Percentiles rank a stretch among this genome's conserved stretches.
Conservation (phyloP, 1,140 invertebrate species). For the Drepana arcuata region DNA sequence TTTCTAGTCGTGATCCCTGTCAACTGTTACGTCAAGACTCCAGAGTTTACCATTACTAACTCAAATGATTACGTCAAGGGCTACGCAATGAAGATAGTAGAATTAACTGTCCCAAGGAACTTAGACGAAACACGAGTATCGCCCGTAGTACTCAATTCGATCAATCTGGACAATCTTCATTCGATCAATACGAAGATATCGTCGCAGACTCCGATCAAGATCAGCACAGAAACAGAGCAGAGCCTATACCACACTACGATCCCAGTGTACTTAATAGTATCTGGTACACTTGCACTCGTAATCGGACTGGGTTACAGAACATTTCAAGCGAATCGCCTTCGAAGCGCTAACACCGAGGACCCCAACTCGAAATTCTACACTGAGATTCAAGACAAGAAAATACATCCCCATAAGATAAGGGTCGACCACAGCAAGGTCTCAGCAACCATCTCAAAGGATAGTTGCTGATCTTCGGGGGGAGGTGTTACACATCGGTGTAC, state of each 20-base stretch:
- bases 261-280: slow-evolving; percentile 1
- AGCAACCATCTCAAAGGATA: too few species aligned
- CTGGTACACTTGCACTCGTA: slow-evolving; percentile 1
- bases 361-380: too few species aligned
- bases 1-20: neutral
- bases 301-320: neutral
- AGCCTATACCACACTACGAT: slow-evolving; percentile 3
- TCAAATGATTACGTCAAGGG: neutral
- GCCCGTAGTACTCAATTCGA: neutral
- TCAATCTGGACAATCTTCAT: slow-evolving; percentile 1
- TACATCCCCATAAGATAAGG: too few species aligned
- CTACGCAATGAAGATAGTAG: neutral
- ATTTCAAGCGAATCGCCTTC: too few species aligned
- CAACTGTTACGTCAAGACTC: neutral
- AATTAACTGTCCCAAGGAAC: neutral
- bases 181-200: slow-evolving; percentile 1
- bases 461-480: too few species aligned
- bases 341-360: too few species aligned
- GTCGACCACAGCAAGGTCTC: too few species aligned
- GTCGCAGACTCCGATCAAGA: neutral
- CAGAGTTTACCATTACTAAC: slow-evolving; percentile 1
- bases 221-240: neutral
- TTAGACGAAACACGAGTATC: neutral
- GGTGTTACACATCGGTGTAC: too few species aligned
- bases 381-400: too few species aligned